Conservation (phyloP, 2,888 invertebrate species). For the Dinocampus coccinellae region DNA sequence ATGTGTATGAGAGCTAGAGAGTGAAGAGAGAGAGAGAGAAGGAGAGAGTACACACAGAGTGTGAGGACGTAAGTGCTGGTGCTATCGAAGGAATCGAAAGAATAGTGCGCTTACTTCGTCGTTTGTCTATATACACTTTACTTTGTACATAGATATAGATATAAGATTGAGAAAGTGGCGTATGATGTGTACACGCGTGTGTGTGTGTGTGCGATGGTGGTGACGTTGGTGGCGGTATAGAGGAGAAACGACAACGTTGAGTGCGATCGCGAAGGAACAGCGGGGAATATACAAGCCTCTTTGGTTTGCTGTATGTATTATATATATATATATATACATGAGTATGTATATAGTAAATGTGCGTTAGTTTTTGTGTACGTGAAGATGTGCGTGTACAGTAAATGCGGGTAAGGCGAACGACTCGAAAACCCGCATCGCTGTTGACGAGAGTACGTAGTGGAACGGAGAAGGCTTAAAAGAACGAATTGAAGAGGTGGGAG, state of each 20-base stretch:
- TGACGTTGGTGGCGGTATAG: conserved; percentile 15
- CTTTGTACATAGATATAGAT: not conserved
- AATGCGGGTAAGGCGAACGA: not conserved
- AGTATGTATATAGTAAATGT: too few relatives aligned
- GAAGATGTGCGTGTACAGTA: not conserved
- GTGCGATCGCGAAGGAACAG: conserved; percentile 30
- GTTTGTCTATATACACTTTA: not conserved
- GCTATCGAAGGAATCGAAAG: not conserved
- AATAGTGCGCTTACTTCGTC: not conserved
- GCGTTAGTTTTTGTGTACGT: not conserved
- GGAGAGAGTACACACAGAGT: conserved; percentile 33
- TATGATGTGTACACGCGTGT: not conserved
- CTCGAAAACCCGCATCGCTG: not conserved
- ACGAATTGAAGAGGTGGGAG: not conserved
- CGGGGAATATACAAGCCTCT: conserved; percentile 1
- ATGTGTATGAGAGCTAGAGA: too few relatives aligned
- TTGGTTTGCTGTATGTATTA: not conserved
- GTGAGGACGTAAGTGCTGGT: conserved; percentile 10
- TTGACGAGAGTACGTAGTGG: not conserved
- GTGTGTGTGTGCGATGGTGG: too few relatives aligned
- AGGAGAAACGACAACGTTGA: conserved; percentile 18
- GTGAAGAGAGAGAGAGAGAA: conserved; percentile 12
- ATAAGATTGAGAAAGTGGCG: not conserved
- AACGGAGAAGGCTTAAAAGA: not conserved
- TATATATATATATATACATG: not conserved